Conservation (phyloP, 2,797 vertebrate species). For the Loriculus beryllinus region DNA sequence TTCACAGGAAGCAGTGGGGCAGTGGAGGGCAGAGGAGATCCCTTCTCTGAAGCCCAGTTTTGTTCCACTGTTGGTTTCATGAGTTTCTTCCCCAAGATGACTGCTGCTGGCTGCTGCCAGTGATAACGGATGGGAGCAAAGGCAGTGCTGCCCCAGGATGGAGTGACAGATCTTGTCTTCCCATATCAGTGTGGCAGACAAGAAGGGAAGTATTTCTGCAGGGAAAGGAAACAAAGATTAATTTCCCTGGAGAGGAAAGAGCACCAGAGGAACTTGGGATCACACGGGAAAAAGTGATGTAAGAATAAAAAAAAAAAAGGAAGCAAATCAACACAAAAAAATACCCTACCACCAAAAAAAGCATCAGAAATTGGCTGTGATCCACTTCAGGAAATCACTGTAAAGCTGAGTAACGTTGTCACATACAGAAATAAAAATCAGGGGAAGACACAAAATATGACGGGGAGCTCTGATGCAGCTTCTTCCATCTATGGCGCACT, state of each 20-base stretch:
- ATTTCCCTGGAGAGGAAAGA: conserved; percentile 52
- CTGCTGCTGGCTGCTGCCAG: not conserved
- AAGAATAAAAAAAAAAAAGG: conserved; percentile 18
- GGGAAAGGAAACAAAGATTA: conserved; percentile 38
- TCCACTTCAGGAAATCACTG: conserved; percentile 48
- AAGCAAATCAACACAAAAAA: conserved; percentile 49
- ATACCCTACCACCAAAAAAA: conserved; percentile 39
- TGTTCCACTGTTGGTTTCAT: not conserved
- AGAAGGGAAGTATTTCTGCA: conserved; percentile 25
- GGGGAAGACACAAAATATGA: not conserved
- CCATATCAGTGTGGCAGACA: not conserved
- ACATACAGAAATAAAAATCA: conserved; percentile 35
- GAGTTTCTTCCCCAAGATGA: not conserved
- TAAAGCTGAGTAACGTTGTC: conserved; percentile 36
- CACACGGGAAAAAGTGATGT: conserved; percentile 59
- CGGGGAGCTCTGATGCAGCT: not conserved
- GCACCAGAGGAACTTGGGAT: conserved; percentile 50
- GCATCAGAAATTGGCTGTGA: conserved; percentile 40
- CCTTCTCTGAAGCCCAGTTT: not conserved
- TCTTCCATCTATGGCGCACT: not conserved
- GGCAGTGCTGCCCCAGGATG: not conserved
- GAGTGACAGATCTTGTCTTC: not conserved
- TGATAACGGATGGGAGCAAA: not conserved
- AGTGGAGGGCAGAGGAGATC: not conserved
- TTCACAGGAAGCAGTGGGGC: not conserved